These are phyloP conservation scores for Euspilapteryx auroguttella DNA, from an alignment of 2,888 invertebrate species.

Conservation along the genomic window DNA sequence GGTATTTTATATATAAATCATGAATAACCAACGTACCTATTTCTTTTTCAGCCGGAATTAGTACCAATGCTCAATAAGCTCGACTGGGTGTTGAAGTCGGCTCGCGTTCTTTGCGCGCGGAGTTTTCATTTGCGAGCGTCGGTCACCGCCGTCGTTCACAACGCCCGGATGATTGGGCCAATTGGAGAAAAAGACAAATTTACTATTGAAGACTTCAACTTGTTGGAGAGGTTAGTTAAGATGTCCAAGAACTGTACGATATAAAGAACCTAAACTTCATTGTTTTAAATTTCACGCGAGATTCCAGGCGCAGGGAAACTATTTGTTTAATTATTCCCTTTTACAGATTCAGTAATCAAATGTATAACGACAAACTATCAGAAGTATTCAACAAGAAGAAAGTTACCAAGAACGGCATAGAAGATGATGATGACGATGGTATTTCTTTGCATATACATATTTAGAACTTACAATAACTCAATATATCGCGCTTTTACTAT, in stretches of 20 bases:
- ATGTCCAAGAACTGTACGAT: too few relatives aligned
- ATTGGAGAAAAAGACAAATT: constrained; percentile 74
- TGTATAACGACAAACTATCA: constrained; percentile 73
- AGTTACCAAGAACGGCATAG: constrained; percentile 30
- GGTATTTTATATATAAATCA: too few relatives aligned
- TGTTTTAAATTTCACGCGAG: too few relatives aligned
- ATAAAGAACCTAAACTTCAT: too few relatives aligned
- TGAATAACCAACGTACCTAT: too few relatives aligned
- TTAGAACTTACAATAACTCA: too few relatives aligned
- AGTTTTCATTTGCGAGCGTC: constrained; percentile 70
- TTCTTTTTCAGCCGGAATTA: constrained; percentile 54
- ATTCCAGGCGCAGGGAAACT: too few relatives aligned
- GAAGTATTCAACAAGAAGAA: constrained; percentile 63
- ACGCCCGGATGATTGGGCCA: constrained; percentile 89
- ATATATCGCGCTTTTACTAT: too few relatives aligned
- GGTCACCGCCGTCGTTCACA: constrained; percentile 76
- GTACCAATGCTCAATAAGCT: constrained; percentile 60
- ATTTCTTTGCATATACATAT: too few relatives aligned
- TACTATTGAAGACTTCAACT: constrained; percentile 82
- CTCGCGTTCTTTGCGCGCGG: constrained; percentile 69
- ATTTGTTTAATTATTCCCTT: too few relatives aligned
- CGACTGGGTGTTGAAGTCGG: constrained; percentile 67
- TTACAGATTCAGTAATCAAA: constrained; percentile 63
- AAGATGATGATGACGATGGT: constrained; percentile 39
- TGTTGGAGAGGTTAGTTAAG: constrained; percentile 76